Percentiles rank a stretch among this genome's conserved stretches.
Evolutionary conservation across 2,797 vertebrate genomes (phyloP).

Genomic region (Tenualosa ilisha): DNA sequence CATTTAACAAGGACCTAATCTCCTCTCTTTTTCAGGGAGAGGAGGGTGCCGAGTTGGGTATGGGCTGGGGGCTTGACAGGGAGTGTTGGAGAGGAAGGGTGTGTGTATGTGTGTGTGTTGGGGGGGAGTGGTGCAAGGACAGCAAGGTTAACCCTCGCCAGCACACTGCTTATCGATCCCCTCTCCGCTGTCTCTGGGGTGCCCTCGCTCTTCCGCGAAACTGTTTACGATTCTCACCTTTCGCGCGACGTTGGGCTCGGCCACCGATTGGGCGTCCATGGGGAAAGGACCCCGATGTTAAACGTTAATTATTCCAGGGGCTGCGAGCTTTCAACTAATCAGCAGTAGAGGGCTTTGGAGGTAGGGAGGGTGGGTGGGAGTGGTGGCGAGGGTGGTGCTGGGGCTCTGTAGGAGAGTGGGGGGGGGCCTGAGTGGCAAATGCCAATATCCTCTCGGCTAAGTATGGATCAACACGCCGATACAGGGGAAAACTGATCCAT

Average conservation of each 20-base stretch:
- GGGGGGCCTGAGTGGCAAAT: slow-evolving; percentile 87
- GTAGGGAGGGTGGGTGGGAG: slow-evolving; percentile 39
- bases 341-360: slow-evolving; percentile 77
- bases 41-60: too few species aligned
- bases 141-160: neutral
- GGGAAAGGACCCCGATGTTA: slow-evolving; percentile 74
- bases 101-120: too few species aligned
- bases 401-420: neutral
- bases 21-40: neutral
- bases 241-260: neutral
- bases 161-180: neutral
- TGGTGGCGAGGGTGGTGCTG: neutral
- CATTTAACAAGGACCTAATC: neutral
- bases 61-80: too few species aligned
- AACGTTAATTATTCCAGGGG: slow-evolving; percentile 84
- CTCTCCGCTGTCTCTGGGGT: neutral
- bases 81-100: too few species aligned
- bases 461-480: slow-evolving; percentile 88
- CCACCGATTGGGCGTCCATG: slow-evolving; percentile 57
- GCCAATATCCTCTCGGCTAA: slow-evolving; percentile 84
- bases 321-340: slow-evolving; percentile 86
- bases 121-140: neutral
- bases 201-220: neutral
- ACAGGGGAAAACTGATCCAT: slow-evolving; percentile 83
- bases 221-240: neutral